phyloP scores from a whole-genome alignment of 2,888 invertebrate genomes.

The Atrina japonica region DNA sequence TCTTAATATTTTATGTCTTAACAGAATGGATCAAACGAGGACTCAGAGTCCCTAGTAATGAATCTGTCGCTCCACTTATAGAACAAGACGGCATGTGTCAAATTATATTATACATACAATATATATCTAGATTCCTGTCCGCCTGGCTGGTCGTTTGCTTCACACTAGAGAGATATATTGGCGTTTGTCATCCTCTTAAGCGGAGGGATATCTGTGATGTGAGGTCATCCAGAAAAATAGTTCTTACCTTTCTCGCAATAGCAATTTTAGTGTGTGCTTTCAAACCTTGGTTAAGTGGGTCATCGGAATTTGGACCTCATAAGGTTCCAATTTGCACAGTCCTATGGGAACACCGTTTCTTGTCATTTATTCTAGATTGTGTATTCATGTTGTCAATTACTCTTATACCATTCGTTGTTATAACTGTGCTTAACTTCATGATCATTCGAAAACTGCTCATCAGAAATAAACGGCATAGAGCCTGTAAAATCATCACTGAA shows the following conservation, averaged over 20 bases:
- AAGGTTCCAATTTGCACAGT: slow-evolving; percentile 61
- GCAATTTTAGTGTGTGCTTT: slow-evolving; percentile 63
- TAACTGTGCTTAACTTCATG: slow-evolving; percentile 71
- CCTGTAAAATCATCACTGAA: slow-evolving; percentile 62
- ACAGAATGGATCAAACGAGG: slow-evolving; percentile 76
- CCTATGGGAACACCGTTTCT: slow-evolving; percentile 51
- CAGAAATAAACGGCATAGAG: slow-evolving; percentile 62
- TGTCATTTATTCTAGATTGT: slow-evolving; percentile 71
- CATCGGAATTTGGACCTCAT: slow-evolving; percentile 42
- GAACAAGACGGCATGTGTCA: slow-evolving; percentile 86
- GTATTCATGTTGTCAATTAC: slow-evolving; percentile 73
- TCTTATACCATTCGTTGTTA: slow-evolving; percentile 75
- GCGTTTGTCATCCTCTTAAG: slow-evolving; percentile 74
- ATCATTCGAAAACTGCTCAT: slow-evolving; percentile 73
- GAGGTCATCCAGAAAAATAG: slow-evolving; percentile 65
- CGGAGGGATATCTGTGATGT: slow-evolving; percentile 70
- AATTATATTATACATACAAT: slow-evolving; percentile 86
- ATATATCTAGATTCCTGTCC: slow-evolving; percentile 74
- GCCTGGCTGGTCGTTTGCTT: slow-evolving; percentile 77
- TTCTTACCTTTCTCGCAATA: slow-evolving; percentile 58
- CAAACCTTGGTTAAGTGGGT: slow-evolving; percentile 70
- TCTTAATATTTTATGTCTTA: slow-evolving; percentile 83
- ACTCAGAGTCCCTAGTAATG: slow-evolving; percentile 58
- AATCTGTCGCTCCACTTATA: slow-evolving; percentile 53
- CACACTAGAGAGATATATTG: slow-evolving; percentile 76